Evolutionary conservation across 2,113 vertebrate genomes (phyloP).

Genomic region (Heteronetta atricapilla): DNA sequence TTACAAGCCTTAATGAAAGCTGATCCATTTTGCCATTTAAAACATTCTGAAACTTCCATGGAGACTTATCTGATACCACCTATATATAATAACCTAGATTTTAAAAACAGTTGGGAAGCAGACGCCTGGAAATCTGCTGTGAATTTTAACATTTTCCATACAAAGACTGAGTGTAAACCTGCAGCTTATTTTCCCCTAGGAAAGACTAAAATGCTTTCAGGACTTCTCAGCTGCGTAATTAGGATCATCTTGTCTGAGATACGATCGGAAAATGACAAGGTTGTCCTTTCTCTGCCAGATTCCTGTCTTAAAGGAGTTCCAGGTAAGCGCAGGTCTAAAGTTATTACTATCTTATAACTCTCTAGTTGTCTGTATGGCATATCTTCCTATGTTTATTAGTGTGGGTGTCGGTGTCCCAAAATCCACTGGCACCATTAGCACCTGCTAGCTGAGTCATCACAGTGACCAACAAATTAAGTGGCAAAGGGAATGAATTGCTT

Average conservation of each 20-base stretch:
- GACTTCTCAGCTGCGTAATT: neutral
- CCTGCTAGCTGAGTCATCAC: neutral
- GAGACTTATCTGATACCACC: constrained; percentile 15
- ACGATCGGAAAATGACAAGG: neutral
- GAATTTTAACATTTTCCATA: constrained; percentile 18
- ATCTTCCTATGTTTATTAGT: neutral
- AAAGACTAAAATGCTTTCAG: neutral
- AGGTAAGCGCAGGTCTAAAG: neutral
- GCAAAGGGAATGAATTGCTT: neutral
- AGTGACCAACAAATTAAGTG: neutral
- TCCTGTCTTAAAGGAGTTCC: neutral
- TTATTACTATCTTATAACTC: neutral
- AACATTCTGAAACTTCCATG: constrained; percentile 14
- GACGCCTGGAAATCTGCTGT: constrained; percentile 43
- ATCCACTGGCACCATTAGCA: neutral
- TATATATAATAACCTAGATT: constrained; percentile 64
- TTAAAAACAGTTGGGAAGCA: constrained; percentile 44
- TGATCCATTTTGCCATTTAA: constrained; percentile 23
- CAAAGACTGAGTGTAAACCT: neutral
- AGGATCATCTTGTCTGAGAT: neutral
- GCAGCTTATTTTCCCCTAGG: neutral
- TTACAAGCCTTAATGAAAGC: neutral
- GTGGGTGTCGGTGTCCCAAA: neutral
- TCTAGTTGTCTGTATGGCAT: neutral
- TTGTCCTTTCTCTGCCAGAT: neutral